Evolutionary conservation across 2,797 vertebrate genomes (phyloP).

Genomic region (Argyrosomus regius): DNA sequence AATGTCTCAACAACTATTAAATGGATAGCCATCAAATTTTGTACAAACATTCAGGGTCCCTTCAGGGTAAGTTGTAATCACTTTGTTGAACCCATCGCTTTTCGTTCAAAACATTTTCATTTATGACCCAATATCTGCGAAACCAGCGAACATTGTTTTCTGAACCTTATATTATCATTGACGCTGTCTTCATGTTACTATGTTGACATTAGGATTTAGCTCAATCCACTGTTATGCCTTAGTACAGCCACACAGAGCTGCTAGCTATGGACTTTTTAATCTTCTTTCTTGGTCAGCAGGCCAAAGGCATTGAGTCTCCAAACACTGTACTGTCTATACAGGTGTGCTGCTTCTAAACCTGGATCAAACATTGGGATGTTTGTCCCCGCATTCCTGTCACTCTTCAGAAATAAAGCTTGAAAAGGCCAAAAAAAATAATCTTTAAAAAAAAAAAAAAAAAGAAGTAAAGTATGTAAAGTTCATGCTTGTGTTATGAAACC

Average conservation of each 20-base stretch:
- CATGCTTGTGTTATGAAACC: too few species aligned
- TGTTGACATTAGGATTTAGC: not conserved
- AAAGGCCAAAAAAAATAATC: too few species aligned
- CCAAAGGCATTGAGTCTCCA: not conserved
- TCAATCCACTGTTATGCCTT: too few species aligned
- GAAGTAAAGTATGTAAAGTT: too few species aligned
- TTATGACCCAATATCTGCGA: not conserved
- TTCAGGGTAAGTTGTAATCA: not conserved
- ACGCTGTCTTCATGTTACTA: not conserved
- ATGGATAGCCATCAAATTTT: not conserved
- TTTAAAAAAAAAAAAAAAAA: too few species aligned
- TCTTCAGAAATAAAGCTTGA: too few species aligned
- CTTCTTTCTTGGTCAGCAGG: not conserved
- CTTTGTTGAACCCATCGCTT: too few species aligned
- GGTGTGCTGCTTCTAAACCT: not conserved
- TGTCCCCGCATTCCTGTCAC: too few species aligned
- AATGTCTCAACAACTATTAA: not conserved
- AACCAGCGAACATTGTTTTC: too few species aligned
- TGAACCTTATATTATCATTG: too few species aligned
- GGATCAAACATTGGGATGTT: not conserved
- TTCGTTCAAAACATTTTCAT: not conserved
- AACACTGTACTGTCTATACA: not conserved
- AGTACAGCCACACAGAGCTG: not conserved
- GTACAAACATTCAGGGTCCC: not conserved
- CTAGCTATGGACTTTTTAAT: not conserved